Percentiles rank a stretch among this genome's conserved stretches.
Conservation (phyloP, 2,797 vertebrate species). For the Miichthys miiuy region DNA sequence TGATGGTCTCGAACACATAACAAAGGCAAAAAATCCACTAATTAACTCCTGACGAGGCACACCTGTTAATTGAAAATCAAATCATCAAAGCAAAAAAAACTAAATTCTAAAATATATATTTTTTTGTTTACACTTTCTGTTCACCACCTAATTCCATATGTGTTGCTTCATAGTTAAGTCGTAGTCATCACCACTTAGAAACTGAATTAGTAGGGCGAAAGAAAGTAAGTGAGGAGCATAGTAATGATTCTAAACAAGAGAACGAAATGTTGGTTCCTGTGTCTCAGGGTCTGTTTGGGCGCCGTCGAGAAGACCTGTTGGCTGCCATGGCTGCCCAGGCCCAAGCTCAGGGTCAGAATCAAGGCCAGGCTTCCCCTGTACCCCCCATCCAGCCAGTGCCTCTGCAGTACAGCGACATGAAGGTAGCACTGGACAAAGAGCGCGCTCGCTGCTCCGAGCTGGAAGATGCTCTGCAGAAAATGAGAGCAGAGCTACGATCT, state of each 20-base stretch:
- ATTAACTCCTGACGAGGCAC: too few species aligned
- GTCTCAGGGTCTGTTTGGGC: slow-evolving; percentile 96
- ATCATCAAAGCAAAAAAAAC: too few species aligned
- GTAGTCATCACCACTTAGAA: not conserved
- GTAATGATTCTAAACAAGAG: not conserved
- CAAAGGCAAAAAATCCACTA: too few species aligned
- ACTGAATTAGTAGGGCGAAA: not conserved
- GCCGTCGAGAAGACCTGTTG: slow-evolving; percentile 96
- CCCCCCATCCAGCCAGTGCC: slow-evolving; percentile 89
- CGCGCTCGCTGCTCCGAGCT: slow-evolving; percentile 93
- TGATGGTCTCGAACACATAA: too few species aligned
- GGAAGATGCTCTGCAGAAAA: slow-evolving; percentile 97
- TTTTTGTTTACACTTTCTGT: too few species aligned
- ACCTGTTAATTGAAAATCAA: too few species aligned
- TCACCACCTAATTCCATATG: too few species aligned
- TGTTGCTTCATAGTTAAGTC: too few species aligned
- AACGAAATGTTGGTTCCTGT: slow-evolving; percentile 26
- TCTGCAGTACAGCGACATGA: slow-evolving; percentile 98
- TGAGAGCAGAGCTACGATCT: slow-evolving; percentile 93
- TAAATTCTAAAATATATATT: too few species aligned
- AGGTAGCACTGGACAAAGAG: slow-evolving; percentile 96
- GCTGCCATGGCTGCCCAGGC: slow-evolving; percentile 84
- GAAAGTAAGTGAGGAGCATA: not conserved
- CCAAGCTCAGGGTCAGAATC: slow-evolving; percentile 73
- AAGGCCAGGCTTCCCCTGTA: slow-evolving; percentile 75